Evolutionary conservation across 2,113 vertebrate species (phyloP).

Genomic region (Erythrolamprus reginae): DNA sequence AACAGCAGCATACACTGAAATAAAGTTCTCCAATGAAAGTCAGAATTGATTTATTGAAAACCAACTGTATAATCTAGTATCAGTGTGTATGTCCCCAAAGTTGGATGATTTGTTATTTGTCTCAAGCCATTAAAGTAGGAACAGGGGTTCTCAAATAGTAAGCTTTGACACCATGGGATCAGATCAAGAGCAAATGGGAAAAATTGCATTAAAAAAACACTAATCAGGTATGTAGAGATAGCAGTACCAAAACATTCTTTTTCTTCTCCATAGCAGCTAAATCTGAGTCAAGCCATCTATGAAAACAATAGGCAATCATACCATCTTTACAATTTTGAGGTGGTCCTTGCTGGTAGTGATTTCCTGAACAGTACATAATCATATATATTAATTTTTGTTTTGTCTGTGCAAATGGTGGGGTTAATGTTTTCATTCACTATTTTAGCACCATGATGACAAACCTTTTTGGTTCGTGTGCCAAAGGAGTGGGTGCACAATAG

Average conservation of each 20-base stretch:
- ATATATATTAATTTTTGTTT: neutral
- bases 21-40: neutral
- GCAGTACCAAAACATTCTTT: neutral
- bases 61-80: conserved; percentile 3
- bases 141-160: neutral
- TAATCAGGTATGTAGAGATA: neutral
- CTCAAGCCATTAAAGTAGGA: neutral
- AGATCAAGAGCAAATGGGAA: neutral
- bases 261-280: neutral
- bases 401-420: neutral
- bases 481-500: too few relatives aligned
- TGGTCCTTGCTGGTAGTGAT: neutral
- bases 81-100: neutral
- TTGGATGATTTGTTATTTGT: neutral
- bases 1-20: conserved; percentile 13
- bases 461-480: too few relatives aligned
- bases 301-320: neutral
- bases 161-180: neutral
- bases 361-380: neutral
- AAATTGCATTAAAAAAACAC: neutral
- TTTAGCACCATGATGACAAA: neutral
- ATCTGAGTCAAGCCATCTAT: neutral
- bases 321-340: neutral
- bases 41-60: conserved; percentile 10
- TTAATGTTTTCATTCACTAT: neutral